A percentile compares a stretch with the other conserved stretches of the same genome.
These are phyloP conservation scores for Scophthalmus maximus DNA, from an alignment of 2,113 vertebrate genomes.

Conservation along the genomic window DNA sequence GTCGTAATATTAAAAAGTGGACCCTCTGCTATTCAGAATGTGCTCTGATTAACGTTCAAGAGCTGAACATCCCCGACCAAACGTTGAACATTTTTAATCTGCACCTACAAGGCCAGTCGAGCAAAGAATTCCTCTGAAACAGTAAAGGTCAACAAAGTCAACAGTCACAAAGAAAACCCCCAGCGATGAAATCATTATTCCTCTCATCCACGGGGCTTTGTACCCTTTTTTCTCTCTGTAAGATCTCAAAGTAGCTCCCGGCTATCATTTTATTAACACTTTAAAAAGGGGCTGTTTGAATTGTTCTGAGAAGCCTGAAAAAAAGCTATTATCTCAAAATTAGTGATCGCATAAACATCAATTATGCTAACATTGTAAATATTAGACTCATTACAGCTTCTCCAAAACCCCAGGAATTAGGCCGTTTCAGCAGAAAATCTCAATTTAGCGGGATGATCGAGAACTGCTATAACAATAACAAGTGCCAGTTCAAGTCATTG, in stretches of 20 bases:
- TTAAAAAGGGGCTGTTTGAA: constrained; percentile 10
- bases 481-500: constrained; percentile 46
- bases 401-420: constrained; percentile 2
- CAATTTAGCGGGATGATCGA: constrained; percentile 6
- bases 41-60: constrained; percentile 7
- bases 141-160: constrained; percentile 39
- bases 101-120: constrained; percentile 27
- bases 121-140: constrained; percentile 12
- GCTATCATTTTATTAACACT: constrained; percentile 15
- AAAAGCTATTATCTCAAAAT: constrained; percentile 8
- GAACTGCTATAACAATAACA: constrained; percentile 1
- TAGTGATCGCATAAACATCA: background rate
- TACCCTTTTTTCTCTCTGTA: constrained; percentile 13
- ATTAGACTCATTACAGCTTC: constrained; percentile 9
- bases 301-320: constrained; percentile 11
- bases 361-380: constrained; percentile 1
- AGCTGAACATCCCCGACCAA: constrained; percentile 15
- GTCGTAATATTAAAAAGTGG: constrained; percentile 3
- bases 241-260: constrained; percentile 23
- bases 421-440: constrained; percentile 19
- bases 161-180: constrained; percentile 21
- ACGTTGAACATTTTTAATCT: constrained; percentile 17
- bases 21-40: constrained; percentile 10
- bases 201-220: constrained; percentile 31
- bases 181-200: constrained; percentile 36